phyloP scores from a whole-genome alignment of 1,140 invertebrate species.

The Drosophila mayri region DNA sequence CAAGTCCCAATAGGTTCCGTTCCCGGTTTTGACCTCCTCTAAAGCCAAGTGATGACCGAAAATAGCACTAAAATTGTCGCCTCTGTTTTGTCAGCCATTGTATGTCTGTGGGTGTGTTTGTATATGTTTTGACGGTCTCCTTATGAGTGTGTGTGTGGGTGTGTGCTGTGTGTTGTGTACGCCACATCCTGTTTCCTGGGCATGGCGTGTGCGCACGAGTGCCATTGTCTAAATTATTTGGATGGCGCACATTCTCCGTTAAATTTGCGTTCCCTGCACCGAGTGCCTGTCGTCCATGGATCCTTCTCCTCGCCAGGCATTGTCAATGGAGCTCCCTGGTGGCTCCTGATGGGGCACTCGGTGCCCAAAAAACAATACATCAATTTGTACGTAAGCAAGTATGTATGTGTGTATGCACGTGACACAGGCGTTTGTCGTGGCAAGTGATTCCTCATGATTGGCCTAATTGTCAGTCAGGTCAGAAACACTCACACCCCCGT shows the following conservation, averaged over 20 bases:
- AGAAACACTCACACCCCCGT: slow-evolving; percentile 24
- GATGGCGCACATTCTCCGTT: slow-evolving; percentile 69
- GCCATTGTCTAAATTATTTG: slow-evolving; percentile 82
- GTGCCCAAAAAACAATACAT: slow-evolving; percentile 67
- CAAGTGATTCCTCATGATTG: slow-evolving; percentile 70
- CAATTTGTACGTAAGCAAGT: slow-evolving; percentile 51
- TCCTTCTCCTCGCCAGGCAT: slow-evolving; percentile 21
- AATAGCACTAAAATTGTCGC: slow-evolving; percentile 72
- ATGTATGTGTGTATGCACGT: slow-evolving; percentile 34
- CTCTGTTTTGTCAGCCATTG: slow-evolving; percentile 41
- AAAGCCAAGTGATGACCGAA: slow-evolving; percentile 57
- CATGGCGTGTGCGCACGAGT: slow-evolving; percentile 79
- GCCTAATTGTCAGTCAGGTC: slow-evolving; percentile 75
- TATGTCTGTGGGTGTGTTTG: slow-evolving; percentile 10
- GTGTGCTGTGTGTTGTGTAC: slow-evolving; percentile 26
- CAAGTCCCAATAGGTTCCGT: slow-evolving; percentile 42
- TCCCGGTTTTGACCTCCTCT: slow-evolving; percentile 24
- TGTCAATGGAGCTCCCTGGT: slow-evolving; percentile 7
- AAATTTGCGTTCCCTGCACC: slow-evolving; percentile 59
- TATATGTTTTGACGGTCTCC: slow-evolving; percentile 13
- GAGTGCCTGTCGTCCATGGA: slow-evolving; percentile 28
- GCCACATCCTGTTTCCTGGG: slow-evolving; percentile 55
- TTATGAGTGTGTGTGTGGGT: neutral
- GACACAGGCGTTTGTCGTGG: slow-evolving; percentile 43
- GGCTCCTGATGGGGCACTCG: slow-evolving; percentile 19